These are phyloP conservation scores for Trichoplusia ni DNA, from an alignment of 1,140 invertebrate genomes.

Conservation along the genomic window DNA sequence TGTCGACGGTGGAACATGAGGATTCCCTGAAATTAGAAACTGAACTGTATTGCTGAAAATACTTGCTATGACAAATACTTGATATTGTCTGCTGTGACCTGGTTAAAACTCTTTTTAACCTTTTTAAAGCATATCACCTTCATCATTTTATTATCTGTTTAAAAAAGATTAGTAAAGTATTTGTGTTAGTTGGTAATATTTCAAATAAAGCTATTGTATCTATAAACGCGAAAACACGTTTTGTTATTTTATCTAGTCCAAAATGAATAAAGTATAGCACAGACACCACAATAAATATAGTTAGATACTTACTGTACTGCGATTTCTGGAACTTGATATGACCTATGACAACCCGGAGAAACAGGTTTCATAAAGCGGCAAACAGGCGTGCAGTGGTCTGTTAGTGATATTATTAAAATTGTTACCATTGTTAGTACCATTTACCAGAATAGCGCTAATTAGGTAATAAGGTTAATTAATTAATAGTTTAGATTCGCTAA, in stretches of 20 bases:
- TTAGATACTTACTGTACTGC: slow-evolving; percentile 76
- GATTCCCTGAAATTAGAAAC: slow-evolving; percentile 71
- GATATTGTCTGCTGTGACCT: too few relatives aligned
- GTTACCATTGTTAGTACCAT: slow-evolving; percentile 23
- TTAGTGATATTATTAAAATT: slow-evolving; percentile 47
- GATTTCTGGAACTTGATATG: slow-evolving; percentile 74
- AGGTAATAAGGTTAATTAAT: too few relatives aligned
- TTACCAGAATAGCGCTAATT: too few relatives aligned
- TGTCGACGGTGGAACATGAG: slow-evolving; percentile 81
- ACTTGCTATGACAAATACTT: background rate
- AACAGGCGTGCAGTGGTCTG: slow-evolving; percentile 78
- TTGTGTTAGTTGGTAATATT: too few relatives aligned
- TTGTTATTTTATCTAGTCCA: too few relatives aligned
- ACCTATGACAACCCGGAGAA: slow-evolving; percentile 57
- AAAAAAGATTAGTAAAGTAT: too few relatives aligned
- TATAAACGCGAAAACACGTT: too few relatives aligned
- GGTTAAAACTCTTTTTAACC: too few relatives aligned
- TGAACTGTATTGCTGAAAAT: background rate
- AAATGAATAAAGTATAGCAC: background rate
- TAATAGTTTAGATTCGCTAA: too few relatives aligned
- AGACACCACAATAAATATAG: slow-evolving; percentile 7
- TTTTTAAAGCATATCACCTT: too few relatives aligned
- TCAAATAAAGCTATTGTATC: too few relatives aligned
- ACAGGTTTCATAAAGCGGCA: slow-evolving; percentile 81
- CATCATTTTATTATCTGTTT: too few relatives aligned